Conservation (phyloP, 2,797 vertebrate genomes). For the Crenuchus spilurus region DNA sequence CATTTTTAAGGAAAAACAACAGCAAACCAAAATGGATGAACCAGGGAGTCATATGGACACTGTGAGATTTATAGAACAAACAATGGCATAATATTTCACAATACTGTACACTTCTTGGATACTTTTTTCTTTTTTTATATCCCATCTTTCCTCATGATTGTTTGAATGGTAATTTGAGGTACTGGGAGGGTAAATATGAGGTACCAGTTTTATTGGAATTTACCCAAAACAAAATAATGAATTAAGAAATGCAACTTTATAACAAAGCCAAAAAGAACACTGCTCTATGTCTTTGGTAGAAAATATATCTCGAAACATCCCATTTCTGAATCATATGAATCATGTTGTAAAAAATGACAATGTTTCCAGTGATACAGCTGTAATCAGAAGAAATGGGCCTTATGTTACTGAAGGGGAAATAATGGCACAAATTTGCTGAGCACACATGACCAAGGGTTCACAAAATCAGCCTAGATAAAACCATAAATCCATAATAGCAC, state of each 20-base stretch:
- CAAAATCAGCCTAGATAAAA: constrained; percentile 63
- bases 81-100: constrained; percentile 72
- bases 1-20: constrained; percentile 48
- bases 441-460: constrained; percentile 37
- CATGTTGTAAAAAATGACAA: constrained; percentile 58
- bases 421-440: constrained; percentile 43
- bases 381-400: constrained; percentile 9
- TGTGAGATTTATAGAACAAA: constrained; percentile 69
- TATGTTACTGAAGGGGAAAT: constrained; percentile 59
- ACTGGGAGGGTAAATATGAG: constrained; percentile 85
- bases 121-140: constrained; percentile 41
- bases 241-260: constrained; percentile 65
- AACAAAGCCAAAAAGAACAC: constrained; percentile 67
- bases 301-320: constrained; percentile 77
- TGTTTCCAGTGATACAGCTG: constrained; percentile 11
- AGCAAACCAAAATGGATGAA: constrained; percentile 89
- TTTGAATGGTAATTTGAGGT: constrained; percentile 83
- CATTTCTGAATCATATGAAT: constrained; percentile 78
- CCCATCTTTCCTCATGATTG: constrained; percentile 74
- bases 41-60: constrained; percentile 82
- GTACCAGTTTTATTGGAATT: constrained; percentile 78
- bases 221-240: constrained; percentile 76
- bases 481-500: constrained; percentile 23
- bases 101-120: constrained; percentile 76
- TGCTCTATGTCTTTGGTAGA: constrained; percentile 91